Base-by-base conservation (phyloP, 1,140 invertebrate species). In the Magallana gigas region DNA sequence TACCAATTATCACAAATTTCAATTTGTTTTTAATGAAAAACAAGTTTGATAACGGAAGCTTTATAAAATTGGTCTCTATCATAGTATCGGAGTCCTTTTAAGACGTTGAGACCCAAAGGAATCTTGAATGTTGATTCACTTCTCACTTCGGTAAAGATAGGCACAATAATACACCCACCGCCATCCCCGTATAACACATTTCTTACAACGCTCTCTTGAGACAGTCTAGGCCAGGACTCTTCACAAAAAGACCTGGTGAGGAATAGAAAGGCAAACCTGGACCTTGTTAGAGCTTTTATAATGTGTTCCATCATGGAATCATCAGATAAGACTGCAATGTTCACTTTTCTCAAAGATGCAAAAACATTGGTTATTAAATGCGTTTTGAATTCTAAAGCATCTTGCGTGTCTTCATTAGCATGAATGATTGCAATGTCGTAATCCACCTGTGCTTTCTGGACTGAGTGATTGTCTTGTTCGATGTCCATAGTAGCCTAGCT, bases 61-160 rank as follows among this genome's bases (percentile, higher is more conserved):
- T 76, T 29, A 8, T 76, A 76, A 76, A 76, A 76, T 12, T 76
- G 23, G 23, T 76, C 68, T 76, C 68, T 8, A 9, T 76, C 68
- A 76, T 9, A 48, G 23, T 76, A 76, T 76, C 68, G 8, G 68
- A 76, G 68, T 76, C 68, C 68, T 76, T 76, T 76, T 36, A 76
- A 36, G 23, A 36, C 36, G 68, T 76, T 76, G 4, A 76, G 8
- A 3, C 68, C 68, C 23, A 76, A 76, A 29, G 68, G 68, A 36
- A 76, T 76, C 18, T 76, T 76, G 11, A 36, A 76, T 12, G 23
- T 3, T 3, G 68, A 8, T 2, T 18, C 12, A 8, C 23, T 29
- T 29, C 68, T 11, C 68, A 29, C 36, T 11, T 23, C 23, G 23
- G 68, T 76, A 76, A 76, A 76, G 12, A 76, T 29, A 12, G 68